Percentiles rank a stretch among this genome's conserved stretches.
These are phyloP conservation scores for Lagocephalus sceleratus DNA, from an alignment of 2,797 vertebrate genomes.

Conservation along the genomic window DNA sequence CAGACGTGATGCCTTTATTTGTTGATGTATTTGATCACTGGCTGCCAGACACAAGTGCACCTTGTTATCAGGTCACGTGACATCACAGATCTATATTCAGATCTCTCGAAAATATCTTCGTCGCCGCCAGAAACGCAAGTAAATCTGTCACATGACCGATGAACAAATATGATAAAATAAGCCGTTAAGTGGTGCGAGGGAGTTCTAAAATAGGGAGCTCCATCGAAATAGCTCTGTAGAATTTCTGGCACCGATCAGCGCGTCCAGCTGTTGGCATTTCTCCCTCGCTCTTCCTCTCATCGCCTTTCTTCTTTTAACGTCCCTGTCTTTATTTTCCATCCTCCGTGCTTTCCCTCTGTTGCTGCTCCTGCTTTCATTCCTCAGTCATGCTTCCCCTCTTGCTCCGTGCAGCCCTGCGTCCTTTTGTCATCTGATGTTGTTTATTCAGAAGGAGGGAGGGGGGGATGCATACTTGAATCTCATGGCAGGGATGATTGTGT, in stretches of 20 bases:
- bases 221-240: slow-evolving; percentile 67
- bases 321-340: slow-evolving; percentile 3
- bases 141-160: slow-evolving; percentile 30
- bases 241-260: slow-evolving; percentile 53
- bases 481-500: slow-evolving; percentile 32
- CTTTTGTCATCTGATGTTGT: slow-evolving; percentile 49
- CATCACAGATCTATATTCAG: background rate
- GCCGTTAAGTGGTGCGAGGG: slow-evolving; percentile 37
- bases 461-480: slow-evolving; percentile 38
- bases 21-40: no score
- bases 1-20: no score
- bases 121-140: slow-evolving; percentile 7
- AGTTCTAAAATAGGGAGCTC: slow-evolving; percentile 60
- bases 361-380: slow-evolving; percentile 23
- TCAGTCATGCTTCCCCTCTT: slow-evolving; percentile 8
- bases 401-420: slow-evolving; percentile 9
- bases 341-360: slow-evolving; percentile 9
- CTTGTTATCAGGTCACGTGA: background rate
- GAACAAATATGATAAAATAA: slow-evolving; percentile 37
- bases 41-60: no score
- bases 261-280: slow-evolving; percentile 71
- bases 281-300: slow-evolving; percentile 40
- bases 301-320: slow-evolving; percentile 29
- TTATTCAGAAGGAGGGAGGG: slow-evolving; percentile 19
- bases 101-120: slow-evolving; percentile 6